phyloP scores from a whole-genome alignment of 2,888 invertebrate species.

The Hirtodrosophila histrioides region DNA sequence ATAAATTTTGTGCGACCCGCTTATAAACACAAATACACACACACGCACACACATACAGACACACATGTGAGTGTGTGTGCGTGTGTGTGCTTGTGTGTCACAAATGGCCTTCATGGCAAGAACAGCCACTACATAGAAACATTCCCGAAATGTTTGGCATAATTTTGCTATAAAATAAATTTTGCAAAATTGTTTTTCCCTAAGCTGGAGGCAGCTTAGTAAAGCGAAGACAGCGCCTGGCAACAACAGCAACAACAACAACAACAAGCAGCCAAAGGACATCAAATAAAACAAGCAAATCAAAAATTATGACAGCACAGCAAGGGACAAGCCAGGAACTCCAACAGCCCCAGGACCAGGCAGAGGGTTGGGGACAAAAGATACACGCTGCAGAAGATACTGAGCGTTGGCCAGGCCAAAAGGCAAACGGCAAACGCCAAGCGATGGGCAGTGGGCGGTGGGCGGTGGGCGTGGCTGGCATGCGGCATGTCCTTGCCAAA shows the following conservation, averaged over 20 bases:
- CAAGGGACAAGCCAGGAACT: constrained; percentile 62
- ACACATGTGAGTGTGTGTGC: constrained; percentile 19
- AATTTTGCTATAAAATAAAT: constrained; percentile 83
- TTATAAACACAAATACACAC: constrained; percentile 27
- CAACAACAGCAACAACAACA: constrained; percentile 35
- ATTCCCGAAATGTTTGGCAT: constrained; percentile 82
- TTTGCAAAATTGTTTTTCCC: constrained; percentile 82
- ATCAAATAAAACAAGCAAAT: constrained; percentile 81
- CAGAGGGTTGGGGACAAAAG: constrained; percentile 2
- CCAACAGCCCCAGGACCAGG: constrained; percentile 16
- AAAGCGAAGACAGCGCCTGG: constrained; percentile 52
- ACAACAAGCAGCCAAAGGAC: constrained; percentile 67
- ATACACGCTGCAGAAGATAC: constrained; percentile 26
- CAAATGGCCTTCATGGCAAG: constrained; percentile 61
- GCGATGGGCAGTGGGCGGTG: background rate
- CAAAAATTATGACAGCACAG: constrained; percentile 81
- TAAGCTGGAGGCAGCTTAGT: constrained; percentile 76
- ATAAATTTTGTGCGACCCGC: constrained; percentile 68
- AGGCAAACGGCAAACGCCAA: constrained; percentile 63
- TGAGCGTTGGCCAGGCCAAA: constrained; percentile 54
- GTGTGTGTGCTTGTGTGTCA: constrained; percentile 38
- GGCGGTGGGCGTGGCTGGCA: constrained; percentile 40
- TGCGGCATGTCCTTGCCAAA: constrained; percentile 66
- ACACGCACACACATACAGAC: constrained; percentile 1
- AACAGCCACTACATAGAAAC: constrained; percentile 71